phyloP scores from a whole-genome alignment of 2,113 vertebrate genomes.

The Lagenorhynchus albirostris region DNA sequence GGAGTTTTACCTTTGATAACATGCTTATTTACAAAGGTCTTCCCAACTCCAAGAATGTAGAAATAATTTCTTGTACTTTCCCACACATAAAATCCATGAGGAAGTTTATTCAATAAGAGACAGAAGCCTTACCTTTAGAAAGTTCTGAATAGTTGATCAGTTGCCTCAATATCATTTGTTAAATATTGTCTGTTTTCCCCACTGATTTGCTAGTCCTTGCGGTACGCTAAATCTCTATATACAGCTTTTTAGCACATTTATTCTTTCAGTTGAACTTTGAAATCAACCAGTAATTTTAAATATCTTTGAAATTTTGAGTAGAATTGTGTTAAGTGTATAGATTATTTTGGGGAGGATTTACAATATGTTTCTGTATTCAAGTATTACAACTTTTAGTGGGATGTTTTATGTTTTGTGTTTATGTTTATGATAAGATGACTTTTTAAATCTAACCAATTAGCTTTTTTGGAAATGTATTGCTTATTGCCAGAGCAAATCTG shows the following conservation, averaged over 20 bases:
- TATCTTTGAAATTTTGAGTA: not conserved
- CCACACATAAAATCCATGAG: not conserved
- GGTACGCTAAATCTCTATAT: not conserved
- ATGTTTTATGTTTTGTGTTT: not conserved
- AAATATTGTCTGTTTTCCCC: not conserved
- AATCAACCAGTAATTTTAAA: not conserved
- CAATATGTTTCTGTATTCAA: not conserved
- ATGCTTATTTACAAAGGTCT: not conserved
- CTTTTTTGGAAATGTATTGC: not conserved
- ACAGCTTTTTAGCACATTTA: not conserved
- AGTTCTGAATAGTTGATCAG: not conserved
- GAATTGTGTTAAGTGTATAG: not conserved
- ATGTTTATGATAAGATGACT: not conserved
- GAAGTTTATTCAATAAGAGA: not conserved
- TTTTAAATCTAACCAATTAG: not conserved
- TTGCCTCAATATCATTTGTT: not conserved
- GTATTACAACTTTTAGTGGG: not conserved
- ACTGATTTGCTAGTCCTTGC: not conserved
- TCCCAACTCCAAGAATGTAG: not conserved
- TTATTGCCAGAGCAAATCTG: not conserved
- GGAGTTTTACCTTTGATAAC: not conserved
- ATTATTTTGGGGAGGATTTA: not conserved
- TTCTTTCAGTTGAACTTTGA: not conserved
- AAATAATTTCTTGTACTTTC: not conserved
- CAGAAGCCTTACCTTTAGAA: not conserved